phyloP scores from a whole-genome alignment of 2,797 vertebrate species.

The Sebastes glaucus region DNA sequence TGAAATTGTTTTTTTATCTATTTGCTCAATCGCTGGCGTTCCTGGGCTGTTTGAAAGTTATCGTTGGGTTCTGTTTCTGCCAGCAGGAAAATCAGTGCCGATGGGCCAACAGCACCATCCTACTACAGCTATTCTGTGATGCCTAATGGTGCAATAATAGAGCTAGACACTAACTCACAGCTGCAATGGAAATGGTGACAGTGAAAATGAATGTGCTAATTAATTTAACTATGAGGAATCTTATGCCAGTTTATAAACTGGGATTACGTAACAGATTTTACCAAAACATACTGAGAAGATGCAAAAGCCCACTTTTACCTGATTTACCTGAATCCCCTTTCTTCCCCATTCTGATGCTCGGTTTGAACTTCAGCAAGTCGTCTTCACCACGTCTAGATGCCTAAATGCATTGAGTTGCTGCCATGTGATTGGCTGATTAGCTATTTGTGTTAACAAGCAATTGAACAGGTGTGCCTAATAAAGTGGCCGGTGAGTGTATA shows the following conservation, averaged over 20 bases:
- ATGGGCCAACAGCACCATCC: neutral
- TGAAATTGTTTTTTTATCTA: slow-evolving; percentile 12
- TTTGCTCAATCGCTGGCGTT: slow-evolving; percentile 21
- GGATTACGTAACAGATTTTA: slow-evolving; percentile 35
- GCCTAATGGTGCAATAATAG: slow-evolving; percentile 14
- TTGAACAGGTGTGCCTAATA: no score
- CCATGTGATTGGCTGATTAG: no score
- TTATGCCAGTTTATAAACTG: slow-evolving; percentile 9
- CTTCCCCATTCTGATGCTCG: no score
- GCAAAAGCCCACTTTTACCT: no score
- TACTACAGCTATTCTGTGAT: slow-evolving; percentile 7
- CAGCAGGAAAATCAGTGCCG: neutral
- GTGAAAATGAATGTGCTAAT: slow-evolving; percentile 6
- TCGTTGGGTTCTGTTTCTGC: slow-evolving; percentile 30
- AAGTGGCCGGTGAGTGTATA: no score
- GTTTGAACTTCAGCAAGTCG: no score
- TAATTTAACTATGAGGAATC: slow-evolving; percentile 5
- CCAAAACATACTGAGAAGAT: neutral
- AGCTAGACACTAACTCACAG: neutral
- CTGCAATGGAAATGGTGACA: slow-evolving; percentile 40
- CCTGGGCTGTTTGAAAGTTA: slow-evolving; percentile 15
- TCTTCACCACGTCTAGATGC: no score
- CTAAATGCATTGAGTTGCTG: no score
- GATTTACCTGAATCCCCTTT: no score
- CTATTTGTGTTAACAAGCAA: no score